Evolutionary conservation across 2,113 vertebrate genomes (phyloP), one percentile per base, ranked within the genome.

Genomic region (Galbula dea): DNA sequence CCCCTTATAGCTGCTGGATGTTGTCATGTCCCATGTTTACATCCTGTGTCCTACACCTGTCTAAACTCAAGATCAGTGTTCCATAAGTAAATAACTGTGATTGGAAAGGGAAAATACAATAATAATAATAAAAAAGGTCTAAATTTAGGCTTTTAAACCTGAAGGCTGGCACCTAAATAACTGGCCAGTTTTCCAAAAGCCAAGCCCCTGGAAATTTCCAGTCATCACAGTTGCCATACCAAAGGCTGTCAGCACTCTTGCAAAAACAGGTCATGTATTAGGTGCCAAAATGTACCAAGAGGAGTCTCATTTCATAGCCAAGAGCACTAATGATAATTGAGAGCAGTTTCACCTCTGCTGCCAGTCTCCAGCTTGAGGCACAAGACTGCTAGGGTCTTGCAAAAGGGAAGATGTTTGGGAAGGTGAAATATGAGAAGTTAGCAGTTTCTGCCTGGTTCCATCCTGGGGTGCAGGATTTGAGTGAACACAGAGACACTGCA

Each of bases 191-290:
- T 96, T 93, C 90, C 83, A 93, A 95, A 95, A 92, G 65, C 90
- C 86, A 88, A 96, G 86, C 73, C 92, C 86, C 77, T 96, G 95
- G 94, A 96, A 95, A 94, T 95, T 96, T 95, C 96, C 94, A 96
- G 90, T 94, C 93, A 93, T 94, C 90, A 92, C 86, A 34, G 95
- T 96, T 96, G 76, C 95, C 92, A 93, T 95, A 94, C 90, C 95
- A 96, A 96, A 90, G 6, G 71, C 86, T 95, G 83, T 96, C 92
- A 94, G 83, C 80, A 88, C 92, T 96, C 90, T 90, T 93, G 83
- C 94, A 94, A 96, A 96, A 96, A 80, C 94, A 95, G 95, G 95
- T 95, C 96, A 92, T 88, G 83, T 79, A 84, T 89, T 79, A 93
- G 71, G 80, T 94, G 95, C 92, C 94, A 96, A 94, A 93, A 93